Conservation (phyloP, 2,797 vertebrate species). For the Gallirallus australis region DNA sequence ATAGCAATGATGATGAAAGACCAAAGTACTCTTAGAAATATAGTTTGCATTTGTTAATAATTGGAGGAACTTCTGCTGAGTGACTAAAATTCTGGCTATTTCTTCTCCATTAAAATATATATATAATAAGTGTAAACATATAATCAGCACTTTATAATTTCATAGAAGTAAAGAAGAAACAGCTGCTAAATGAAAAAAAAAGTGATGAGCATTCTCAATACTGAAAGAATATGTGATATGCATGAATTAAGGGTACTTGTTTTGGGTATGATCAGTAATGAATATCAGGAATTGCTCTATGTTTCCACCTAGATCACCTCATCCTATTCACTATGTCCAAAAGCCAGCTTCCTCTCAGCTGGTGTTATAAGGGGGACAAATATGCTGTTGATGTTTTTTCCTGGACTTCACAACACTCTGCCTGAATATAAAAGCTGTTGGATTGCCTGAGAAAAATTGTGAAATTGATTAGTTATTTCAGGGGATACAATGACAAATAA, state of each 20-base stretch:
- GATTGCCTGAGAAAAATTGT: not conserved
- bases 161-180: not conserved
- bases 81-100: not conserved
- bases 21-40: not conserved
- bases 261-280: not conserved
- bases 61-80: not conserved
- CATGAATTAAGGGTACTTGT: not conserved
- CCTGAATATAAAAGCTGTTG: not conserved
- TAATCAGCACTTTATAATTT: not conserved
- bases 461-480: not conserved
- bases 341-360: not conserved
- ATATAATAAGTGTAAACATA: not conserved
- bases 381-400: not conserved
- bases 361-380: not conserved
- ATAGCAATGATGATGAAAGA: not conserved
- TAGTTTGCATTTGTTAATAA: not conserved
- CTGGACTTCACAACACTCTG: not conserved
- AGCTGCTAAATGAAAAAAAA: not conserved
- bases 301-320: not conserved
- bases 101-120: not conserved
- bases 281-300: not conserved
- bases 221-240: not conserved
- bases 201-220: not conserved
- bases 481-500: not conserved
- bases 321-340: not conserved